phyloP scores from a whole-genome alignment of 37 sponge, comb jelly and placozoan genomes.

The Cladorhizidae sp. region DNA sequence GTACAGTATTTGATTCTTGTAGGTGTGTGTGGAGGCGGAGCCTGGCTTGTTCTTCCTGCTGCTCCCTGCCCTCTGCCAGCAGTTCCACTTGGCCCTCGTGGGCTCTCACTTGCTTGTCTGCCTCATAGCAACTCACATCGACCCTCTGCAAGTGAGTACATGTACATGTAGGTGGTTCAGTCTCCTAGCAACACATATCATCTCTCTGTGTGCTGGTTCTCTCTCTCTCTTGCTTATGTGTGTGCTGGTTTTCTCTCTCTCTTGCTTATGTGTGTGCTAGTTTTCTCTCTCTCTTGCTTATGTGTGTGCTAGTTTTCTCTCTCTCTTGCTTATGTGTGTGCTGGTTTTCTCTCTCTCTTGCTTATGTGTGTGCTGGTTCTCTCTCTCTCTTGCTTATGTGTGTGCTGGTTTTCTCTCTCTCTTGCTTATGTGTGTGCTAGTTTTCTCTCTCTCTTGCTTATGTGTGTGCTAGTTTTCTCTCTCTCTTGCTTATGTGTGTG shows the following conservation, averaged over 20 bases:
- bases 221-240: neutral
- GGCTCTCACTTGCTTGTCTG: slow-evolving; percentile 48
- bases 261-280: neutral
- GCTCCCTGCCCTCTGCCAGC: slow-evolving; percentile 47
- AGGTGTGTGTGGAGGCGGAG: slow-evolving; percentile 64
- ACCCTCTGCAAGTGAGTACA: slow-evolving; percentile 53
- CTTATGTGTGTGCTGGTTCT: too few species aligned
- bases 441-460: too few species aligned
- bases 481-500: neutral
- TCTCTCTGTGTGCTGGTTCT: too few species aligned
- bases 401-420: neutral
- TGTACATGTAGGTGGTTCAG: neutral
- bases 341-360: neutral
- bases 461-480: neutral
- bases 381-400: neutral
- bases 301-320: too few species aligned
- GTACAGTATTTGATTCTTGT: too few species aligned
- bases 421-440: too few species aligned
- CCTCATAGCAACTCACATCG: slow-evolving; percentile 57
- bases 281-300: neutral
- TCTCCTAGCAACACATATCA: too few species aligned
- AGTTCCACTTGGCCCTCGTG: slow-evolving; percentile 46
- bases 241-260: neutral
- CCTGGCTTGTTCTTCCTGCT: slow-evolving; percentile 37
- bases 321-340: neutral